Base-by-base conservation (phyloP, 2,113 vertebrate genomes). In the Pristiophorus japonicus region DNA sequence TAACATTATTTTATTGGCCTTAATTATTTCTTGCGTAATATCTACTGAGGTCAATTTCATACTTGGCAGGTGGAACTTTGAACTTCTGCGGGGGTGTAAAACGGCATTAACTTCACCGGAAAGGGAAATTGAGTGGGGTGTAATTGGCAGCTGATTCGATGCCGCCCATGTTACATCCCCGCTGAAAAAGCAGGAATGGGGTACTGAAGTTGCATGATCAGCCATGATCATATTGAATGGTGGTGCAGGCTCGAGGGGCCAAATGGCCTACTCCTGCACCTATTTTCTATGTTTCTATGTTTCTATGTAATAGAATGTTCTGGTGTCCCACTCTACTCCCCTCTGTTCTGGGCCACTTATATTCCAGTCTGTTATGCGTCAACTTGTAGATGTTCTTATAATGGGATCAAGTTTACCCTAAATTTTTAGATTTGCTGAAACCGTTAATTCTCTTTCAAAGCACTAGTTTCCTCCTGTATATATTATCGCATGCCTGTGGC, bases 371-470 rank as follows among this genome's bases (percentile, higher is more conserved):
- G 59, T 38, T 63, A 59, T 91, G 59, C 7, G 59, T 20, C 55
- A 92, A 65, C 34, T 63, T 92, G 11, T 65, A 18, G 34, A 38
- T 59, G 47, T 88, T 88, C 59, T 92, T 65, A 38, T 65, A 63
- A 91, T 12, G 34, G 55, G 42, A 30, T 30, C 24, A 16, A 47
- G 65, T 94, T 92, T 94, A 22, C n/a, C 7, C n/a, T 94, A 42
- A 45, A 22, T 66, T 94, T 94, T 70, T 51, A 94, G 93, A n/a
- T 70, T 51, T 45, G 42, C 14, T 51, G 22, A 47, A 94, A 70
- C 24, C 27, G 65, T 70, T 47, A 67, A 70, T 92, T 92, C 24
- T 20, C n/a, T 93, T 67, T 94, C 93, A 94, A 73, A 94, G 66
- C 42, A 30, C 34, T 7, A 51, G 27, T 70, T 67, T 27, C 4